Base-by-base conservation (phyloP, 1,140 invertebrate genomes). In the Melanaphis sacchari region DNA sequence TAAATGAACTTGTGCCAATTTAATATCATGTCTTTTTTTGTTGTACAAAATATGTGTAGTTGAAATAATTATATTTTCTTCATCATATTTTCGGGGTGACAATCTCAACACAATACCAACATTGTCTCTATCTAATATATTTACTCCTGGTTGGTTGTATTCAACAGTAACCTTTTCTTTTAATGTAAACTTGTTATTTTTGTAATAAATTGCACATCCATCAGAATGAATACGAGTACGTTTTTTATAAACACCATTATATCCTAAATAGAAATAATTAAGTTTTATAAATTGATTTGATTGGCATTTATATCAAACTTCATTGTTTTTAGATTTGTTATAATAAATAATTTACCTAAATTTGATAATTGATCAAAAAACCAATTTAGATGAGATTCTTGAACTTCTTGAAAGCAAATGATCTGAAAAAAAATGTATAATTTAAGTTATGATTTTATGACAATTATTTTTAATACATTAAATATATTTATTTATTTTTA, bases 21-120 rank as follows among this genome's bases (percentile, higher is more conserved):
- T 97, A 0, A 99, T 96, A 95, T 99, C 98, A 41, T 97, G 96
- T 46, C 99, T 95, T 94, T 96, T 97, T 0, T 98, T 98, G 96
- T 99, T 99, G 95, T 97, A 99, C 15, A 99, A 95, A n/a, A 99
- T 95, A 96, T 99, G 99, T 0, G 99, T 99, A 8, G 98, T 99
- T 11, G 98, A 98, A 0, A 99, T 96, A 46, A 98, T 96, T 89
- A 98, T 95, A 40, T 97, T 95, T 15, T 95, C 95, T 2, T 95
- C 89, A 4, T 95, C 96, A 89, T 95, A 94, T 59, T 94, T 94
- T 94, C 95, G 96, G 1, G 96, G 95, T 21, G 95, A 94, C 93
- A 99, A 96, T 94, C 97, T 97, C 7, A 97, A 96, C 66, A 99
- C 96, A 41, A 99, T 94, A 0, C 96, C 98, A 81, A 99, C 96